Percentiles rank a stretch among this genome's conserved stretches.
Evolutionary conservation across 1,140 invertebrate species (phyloP).

Genomic region (Daktulosphaira vitifoliae): DNA sequence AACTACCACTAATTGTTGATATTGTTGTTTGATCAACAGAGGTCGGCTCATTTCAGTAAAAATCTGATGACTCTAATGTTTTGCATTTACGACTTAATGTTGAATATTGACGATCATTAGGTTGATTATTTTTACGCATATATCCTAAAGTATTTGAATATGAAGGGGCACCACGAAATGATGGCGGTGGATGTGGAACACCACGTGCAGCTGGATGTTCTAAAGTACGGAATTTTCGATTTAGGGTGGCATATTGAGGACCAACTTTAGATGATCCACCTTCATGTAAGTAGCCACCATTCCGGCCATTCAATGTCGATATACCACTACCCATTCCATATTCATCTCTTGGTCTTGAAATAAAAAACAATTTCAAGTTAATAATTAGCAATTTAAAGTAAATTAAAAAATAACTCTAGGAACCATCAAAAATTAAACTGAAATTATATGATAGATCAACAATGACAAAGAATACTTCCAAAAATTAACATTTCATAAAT

Average conservation of each 20-base stretch:
- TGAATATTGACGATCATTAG: conserved; percentile 47
- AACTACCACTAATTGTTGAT: conserved; percentile 26
- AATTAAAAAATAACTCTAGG: no score
- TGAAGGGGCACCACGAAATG: conserved; percentile 37
- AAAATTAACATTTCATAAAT: no score
- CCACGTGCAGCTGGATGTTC: conserved; percentile 38
- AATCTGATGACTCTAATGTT: conserved; percentile 84
- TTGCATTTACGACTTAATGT: conserved; percentile 88
- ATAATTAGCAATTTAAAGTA: no score
- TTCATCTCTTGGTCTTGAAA: conserved; percentile 47
- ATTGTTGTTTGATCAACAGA: conserved; percentile 39
- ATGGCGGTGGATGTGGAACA: conserved; percentile 34
- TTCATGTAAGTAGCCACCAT: conserved; percentile 7
- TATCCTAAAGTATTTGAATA: conserved; percentile 38
- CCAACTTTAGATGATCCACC: conserved; percentile 48
- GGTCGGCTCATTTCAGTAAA: conserved; percentile 69
- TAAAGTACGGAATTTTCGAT: conserved; percentile 40
- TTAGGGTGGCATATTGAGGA: conserved; percentile 61
- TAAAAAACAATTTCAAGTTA: conserved; percentile 47
- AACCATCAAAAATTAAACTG: no score
- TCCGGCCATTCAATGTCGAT: conserved; percentile 38
- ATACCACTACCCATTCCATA: conserved; percentile 47
- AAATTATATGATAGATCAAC: no score
- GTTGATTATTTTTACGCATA: conserved; percentile 34
- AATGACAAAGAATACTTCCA: no score